Conservation (phyloP, 2,888 invertebrate species). For the Noctua pronuba region DNA sequence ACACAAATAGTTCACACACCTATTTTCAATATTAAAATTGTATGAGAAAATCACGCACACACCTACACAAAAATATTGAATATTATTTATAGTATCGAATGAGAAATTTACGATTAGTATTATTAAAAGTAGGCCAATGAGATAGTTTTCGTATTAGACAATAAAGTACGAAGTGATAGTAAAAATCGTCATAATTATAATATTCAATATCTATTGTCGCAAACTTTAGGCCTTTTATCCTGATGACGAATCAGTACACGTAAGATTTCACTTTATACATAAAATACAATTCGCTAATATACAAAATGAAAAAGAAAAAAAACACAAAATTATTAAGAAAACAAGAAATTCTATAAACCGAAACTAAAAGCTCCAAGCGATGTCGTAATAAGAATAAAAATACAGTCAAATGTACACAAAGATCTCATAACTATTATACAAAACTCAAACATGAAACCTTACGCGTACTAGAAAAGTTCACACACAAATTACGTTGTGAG, state of each 20-base stretch:
- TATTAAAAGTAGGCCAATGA: slow-evolving; percentile 44
- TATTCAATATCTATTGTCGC: slow-evolving; percentile 58
- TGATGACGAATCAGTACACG: slow-evolving; percentile 33
- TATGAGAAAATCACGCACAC: slow-evolving; percentile 50
- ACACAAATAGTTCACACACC: slow-evolving; percentile 52
- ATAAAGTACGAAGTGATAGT: neutral
- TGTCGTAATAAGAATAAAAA: neutral
- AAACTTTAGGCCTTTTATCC: slow-evolving; percentile 51
- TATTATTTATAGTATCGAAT: slow-evolving; percentile 41
- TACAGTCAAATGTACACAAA: slow-evolving; percentile 30
- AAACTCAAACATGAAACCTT: slow-evolving; percentile 22
- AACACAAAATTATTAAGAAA: neutral
- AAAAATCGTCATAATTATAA: slow-evolving; percentile 31
- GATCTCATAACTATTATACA: slow-evolving; percentile 22
- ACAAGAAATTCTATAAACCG: slow-evolving; percentile 1
- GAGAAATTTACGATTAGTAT: neutral
- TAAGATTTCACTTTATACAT: slow-evolving; percentile 22
- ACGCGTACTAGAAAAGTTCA: slow-evolving; percentile 29
- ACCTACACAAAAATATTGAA: slow-evolving; percentile 53
- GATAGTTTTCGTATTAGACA: slow-evolving; percentile 8
- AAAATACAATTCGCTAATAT: neutral
- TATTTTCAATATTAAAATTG: slow-evolving; percentile 55
- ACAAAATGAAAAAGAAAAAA: neutral
- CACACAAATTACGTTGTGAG: neutral
- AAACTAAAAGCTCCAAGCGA: neutral